Evolutionary conservation across 1,140 invertebrate genomes (phyloP).

Genomic region (Apis dorsata): DNA sequence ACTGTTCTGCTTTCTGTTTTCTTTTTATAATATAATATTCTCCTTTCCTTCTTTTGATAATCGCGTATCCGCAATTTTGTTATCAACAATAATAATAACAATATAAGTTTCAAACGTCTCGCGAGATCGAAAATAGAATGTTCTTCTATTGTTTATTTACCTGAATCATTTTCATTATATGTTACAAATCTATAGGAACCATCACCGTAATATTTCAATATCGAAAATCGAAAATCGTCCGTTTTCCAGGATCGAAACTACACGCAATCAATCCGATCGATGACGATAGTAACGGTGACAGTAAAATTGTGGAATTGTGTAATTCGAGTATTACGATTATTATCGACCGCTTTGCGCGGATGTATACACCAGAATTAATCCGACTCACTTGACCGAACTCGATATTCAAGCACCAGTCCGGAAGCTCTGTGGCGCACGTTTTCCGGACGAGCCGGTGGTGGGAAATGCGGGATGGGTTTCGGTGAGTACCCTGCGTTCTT

Average conservation of each 20-base stretch:
- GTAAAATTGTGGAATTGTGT: no score
- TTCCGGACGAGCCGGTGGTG: constrained; percentile 74
- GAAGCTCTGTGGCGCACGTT: constrained; percentile 68
- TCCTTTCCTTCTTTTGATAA: neutral
- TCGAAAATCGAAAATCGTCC: no score
- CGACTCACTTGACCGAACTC: constrained; percentile 64
- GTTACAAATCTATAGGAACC: neutral
- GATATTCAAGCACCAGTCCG: constrained; percentile 50
- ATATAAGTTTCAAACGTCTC: no score
- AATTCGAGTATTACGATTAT: no score
- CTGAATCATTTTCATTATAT: neutral
- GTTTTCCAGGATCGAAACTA: neutral
- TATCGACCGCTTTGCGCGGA: neutral
- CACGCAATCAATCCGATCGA: neutral
- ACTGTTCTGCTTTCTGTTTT: neutral
- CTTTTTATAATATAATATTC: no score
- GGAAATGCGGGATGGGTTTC: constrained; percentile 73
- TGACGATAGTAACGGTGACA: neutral
- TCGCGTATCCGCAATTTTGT: no score
- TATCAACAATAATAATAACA: no score
- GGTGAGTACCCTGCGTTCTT: constrained; percentile 59
- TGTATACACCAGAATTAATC: constrained; percentile 44
- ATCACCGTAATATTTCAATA: neutral
- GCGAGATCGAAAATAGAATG: no score
- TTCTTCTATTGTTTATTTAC: neutral